Conservation (phyloP, 2,797 vertebrate species). For the Hemitrygon akajei region DNA sequence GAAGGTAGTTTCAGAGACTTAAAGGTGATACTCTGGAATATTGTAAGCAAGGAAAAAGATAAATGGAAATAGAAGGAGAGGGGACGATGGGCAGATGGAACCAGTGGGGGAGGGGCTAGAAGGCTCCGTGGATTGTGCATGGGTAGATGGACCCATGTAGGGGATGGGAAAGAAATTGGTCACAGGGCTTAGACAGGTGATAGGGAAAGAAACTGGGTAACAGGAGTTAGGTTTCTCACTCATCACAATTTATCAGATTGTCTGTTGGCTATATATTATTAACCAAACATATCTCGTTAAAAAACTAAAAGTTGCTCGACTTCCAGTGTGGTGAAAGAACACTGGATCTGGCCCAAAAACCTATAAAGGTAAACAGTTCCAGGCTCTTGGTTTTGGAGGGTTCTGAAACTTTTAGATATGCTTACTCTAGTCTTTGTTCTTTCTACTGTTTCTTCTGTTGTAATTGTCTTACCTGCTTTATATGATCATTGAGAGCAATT, state of each 20-base stretch:
- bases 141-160: too few species aligned
- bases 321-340: neutral
- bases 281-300: neutral
- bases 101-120: too few species aligned
- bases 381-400: neutral
- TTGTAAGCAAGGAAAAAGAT: too few species aligned
- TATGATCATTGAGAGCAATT: conserved; percentile 79
- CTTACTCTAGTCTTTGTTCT: neutral
- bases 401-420: neutral
- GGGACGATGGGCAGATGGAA: too few species aligned
- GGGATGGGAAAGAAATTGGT: too few species aligned
- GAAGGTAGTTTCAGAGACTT: too few species aligned
- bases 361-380: neutral
- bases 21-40: too few species aligned
- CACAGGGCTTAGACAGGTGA: neutral
- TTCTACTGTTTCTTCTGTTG: neutral
- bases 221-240: neutral
- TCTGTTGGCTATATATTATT: neutral
- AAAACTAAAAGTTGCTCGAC: neutral
- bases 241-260: neutral
- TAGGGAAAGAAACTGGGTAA: too few species aligned
- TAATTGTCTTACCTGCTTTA: conserved; percentile 70
- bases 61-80: too few species aligned
- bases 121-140: too few species aligned
- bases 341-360: neutral